Base-by-base conservation (phyloP, 2,113 vertebrate genomes). In the Stegastes partitus region DNA sequence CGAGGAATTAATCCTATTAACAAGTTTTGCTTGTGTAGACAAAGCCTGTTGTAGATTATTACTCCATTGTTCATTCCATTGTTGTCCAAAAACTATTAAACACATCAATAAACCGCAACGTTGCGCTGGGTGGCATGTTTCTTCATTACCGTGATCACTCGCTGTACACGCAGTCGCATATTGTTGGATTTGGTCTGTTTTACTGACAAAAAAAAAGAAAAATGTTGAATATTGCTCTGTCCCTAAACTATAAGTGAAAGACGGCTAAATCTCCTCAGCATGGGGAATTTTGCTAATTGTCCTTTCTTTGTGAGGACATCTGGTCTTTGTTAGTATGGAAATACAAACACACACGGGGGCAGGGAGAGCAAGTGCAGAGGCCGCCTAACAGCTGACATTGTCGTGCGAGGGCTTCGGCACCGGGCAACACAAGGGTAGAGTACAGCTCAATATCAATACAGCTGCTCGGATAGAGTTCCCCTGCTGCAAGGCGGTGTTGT, bases 371-470 rank as follows among this genome's bases (percentile, higher is more conserved):
- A 34, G n/a, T n/a, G 18, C 58, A 76, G 71, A 79, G 53, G 83
- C 77, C 26, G 22, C 56, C 50, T 31, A 82, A 80, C 68, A 70
- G n/a, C 76, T 78, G 76, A 77, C 53, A 55, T 50, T 84, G 78
- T 76, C 63, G 68, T 54, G 61, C 9, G 0, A 79, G 49, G 49
- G 51, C 69, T 75, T 31, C 51, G 58, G 63, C 74, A 44, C 54
- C 51, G 65, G 64, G 31, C 21, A 68, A 15, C 73, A 62, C 61
- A 69, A 25, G 67, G 65, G 19, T 26, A n/a, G 74, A 81, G 61
- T 21, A 76, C 57, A 63, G n/a, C 26, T 75, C 72, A 77, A 84
- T 86, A 83, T 87, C 81, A 84, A 85, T 87, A 68, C 28, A 64
- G 68, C 69, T 75, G 81, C 77, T 47, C 56, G 34, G 68, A 64